These are phyloP conservation scores for Hylaeus volcanicus DNA, from an alignment of 1,140 invertebrate genomes.

Conservation along the genomic window DNA sequence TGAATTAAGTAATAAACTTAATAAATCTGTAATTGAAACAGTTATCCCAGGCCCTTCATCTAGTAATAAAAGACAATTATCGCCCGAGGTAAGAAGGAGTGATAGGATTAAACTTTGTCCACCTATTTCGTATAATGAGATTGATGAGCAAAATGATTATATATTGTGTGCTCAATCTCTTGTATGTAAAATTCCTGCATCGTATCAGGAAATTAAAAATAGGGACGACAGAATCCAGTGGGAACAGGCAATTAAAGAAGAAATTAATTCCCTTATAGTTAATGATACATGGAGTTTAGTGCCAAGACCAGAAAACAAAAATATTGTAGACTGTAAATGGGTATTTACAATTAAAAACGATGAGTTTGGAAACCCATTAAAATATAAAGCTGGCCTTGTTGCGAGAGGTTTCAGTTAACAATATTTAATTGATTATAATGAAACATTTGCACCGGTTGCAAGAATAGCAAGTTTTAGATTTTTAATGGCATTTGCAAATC, in stretches of 20 bases:
- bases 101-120: not conserved
- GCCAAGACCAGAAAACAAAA: constrained; percentile 70
- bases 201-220: not conserved
- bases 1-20: too few species aligned
- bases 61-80: too few species aligned
- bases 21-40: too few species aligned
- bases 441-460: too few species aligned
- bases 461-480: constrained; percentile 66
- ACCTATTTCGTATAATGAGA: not conserved
- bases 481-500: constrained; percentile 75
- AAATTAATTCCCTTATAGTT: constrained; percentile 69
- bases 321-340: constrained; percentile 42
- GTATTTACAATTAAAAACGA: not conserved
- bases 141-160: not conserved
- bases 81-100: not conserved
- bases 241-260: constrained; percentile 71
- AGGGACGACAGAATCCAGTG: constrained; percentile 45
- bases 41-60: too few species aligned
- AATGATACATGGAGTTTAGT: constrained; percentile 76
- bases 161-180: not conserved
- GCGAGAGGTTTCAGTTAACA: constrained; percentile 75
- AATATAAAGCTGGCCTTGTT: constrained; percentile 76
- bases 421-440: not conserved
- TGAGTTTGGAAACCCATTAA: constrained; percentile 64
- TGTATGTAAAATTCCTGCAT: too few species aligned